Percentiles rank a stretch among this genome's conserved stretches.
These are phyloP conservation scores for Podarcis cretensis DNA, from an alignment of 2,113 vertebrate species.

Conservation along the genomic window DNA sequence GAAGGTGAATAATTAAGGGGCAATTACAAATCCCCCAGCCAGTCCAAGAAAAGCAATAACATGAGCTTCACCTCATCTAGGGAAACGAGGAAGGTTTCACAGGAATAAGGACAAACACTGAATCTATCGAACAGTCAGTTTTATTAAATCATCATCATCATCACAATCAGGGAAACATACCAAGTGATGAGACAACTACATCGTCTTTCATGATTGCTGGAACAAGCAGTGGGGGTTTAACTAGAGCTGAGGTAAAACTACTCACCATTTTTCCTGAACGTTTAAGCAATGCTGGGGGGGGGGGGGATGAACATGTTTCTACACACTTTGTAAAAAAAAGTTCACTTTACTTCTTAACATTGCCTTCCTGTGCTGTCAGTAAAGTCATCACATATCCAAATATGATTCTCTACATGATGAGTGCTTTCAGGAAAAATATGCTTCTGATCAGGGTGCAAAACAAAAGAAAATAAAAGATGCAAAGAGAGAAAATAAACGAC, in stretches of 20 bases:
- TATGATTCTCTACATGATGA: neutral
- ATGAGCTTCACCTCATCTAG: no score
- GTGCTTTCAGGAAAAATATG: neutral
- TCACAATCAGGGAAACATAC: neutral
- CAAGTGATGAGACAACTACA: neutral
- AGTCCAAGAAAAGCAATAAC: no score
- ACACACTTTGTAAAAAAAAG: neutral
- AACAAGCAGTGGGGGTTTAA: neutral
- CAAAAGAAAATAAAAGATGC: neutral
- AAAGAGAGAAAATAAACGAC: neutral
- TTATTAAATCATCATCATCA: no score
- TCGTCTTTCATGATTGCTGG: neutral
- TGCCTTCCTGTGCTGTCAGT: neutral
- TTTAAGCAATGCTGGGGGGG: neutral
- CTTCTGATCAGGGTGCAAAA: neutral
- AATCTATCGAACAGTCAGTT: neutral
- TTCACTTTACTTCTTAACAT: neutral
- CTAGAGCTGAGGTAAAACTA: neutral
- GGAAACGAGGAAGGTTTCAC: neutral
- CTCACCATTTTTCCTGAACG: neutral
- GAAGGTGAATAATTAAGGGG: no score
- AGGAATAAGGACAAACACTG: rapidly evolving
- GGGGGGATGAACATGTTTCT: neutral
- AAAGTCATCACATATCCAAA: neutral
- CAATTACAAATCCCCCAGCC: no score